Percentiles rank a stretch among this genome's conserved stretches.
phyloP scores from a whole-genome alignment of 2,113 vertebrate species.

The Eonycteris spelaea region DNA sequence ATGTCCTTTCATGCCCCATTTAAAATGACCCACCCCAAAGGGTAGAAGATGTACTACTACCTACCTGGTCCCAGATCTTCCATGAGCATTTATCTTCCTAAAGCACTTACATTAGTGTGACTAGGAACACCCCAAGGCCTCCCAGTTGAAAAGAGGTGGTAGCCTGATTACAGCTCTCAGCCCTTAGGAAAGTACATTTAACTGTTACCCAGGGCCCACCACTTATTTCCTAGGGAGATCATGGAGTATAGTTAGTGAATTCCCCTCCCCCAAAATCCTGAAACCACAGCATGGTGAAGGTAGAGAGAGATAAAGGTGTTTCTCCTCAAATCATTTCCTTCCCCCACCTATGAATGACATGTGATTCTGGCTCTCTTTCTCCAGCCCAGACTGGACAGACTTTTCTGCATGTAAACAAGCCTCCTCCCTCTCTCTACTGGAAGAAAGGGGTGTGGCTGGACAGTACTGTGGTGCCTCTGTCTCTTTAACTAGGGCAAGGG shows the following conservation, averaged over 20 bases:
- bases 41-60: neutral
- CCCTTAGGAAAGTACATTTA: neutral
- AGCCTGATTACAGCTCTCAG: neutral
- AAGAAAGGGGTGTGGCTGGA: conserved; percentile 71
- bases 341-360: neutral
- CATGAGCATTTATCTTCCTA: neutral
- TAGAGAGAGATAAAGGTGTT: neutral
- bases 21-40: neutral
- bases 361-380: conserved; percentile 37
- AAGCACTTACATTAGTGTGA: neutral
- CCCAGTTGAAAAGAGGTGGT: neutral
- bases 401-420: conserved; percentile 77
- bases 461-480: conserved; percentile 12
- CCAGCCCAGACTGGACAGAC: conserved; percentile 55
- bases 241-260: neutral
- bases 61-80: neutral
- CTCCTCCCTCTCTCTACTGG: conserved; percentile 66
- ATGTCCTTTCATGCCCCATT: neutral
- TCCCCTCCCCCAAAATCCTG: neutral
- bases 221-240: conserved; percentile 31
- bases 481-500: conserved; percentile 15
- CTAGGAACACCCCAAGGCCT: neutral
- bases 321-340: conserved; percentile 24
- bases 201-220: neutral
- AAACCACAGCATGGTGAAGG: neutral